Evolutionary conservation across 2,888 invertebrate species (phyloP), one percentile per base, ranked within the genome.

Genomic region (Agrotis segetum): DNA sequence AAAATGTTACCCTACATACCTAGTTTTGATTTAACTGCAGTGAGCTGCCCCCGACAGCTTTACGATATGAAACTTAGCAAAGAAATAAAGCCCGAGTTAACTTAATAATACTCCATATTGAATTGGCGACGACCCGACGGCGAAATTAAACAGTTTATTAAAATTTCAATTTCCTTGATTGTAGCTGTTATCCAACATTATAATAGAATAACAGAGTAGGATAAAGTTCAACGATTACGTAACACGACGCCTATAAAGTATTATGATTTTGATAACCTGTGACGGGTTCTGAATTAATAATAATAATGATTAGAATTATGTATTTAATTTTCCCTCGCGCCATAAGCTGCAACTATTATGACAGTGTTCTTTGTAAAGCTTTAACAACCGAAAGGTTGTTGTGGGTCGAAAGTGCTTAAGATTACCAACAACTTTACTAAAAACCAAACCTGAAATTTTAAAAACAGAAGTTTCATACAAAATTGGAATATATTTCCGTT

Each of bases 11-110:
- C 34, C 34, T 34, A 34, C 9, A 34, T 85, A 89, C 88, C 90
- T 88, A 89, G 89, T 89, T 81, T 83, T 87, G 87, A 88, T 89
- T 92, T 92, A 90, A 91, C 88, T 89, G 88, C 88, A 79, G 75
- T 71, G 82, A 83, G 87, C 89, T 90, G 89, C 76, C 82, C 69
- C 77, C 85, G 89, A 89, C 92, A 90, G 90, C 79, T 92, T 93
- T 90, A 92, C 90, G 90, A 89, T 87, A 88, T 85, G 77, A 87
- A 89, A 89, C 87, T 83, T 77, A 81, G 84, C 29, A 85, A 88
- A 89, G 83, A 82, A 86, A 85, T 88, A 87, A 34, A 34, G 88
- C 71, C 73, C 62, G 80, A 72, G 70, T 67, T 65, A 76, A 77
- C 75, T 86, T 87, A 80, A 83, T 86, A 87, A 86, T 78, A 81